phyloP scores from a whole-genome alignment of 1,140 invertebrate genomes.

The Drosophila pachea region DNA sequence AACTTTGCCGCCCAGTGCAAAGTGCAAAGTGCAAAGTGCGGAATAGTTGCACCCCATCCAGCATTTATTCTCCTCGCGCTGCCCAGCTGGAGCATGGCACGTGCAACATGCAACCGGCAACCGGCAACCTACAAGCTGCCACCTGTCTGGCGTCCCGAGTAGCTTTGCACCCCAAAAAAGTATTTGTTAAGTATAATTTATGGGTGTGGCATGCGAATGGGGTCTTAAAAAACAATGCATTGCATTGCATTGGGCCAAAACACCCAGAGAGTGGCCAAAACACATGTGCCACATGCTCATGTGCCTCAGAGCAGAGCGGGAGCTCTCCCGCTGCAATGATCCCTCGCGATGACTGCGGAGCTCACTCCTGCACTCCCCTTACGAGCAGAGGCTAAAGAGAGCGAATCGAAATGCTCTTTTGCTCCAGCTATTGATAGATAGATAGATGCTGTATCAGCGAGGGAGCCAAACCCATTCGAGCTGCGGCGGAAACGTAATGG shows the following conservation, averaged over 20 bases:
- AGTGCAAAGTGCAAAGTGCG: constrained; percentile 60
- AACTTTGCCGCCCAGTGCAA: constrained; percentile 54
- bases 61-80: constrained; percentile 4
- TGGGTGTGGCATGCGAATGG: constrained; percentile 46
- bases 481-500: too few species aligned
- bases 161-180: constrained; percentile 46
- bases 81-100: constrained; percentile 36
- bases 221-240: constrained; percentile 58
- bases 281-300: constrained; percentile 21
- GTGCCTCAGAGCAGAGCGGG: constrained; percentile 3
- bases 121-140: constrained; percentile 1
- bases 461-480: too few species aligned
- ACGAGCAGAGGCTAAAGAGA: too few species aligned
- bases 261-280: constrained; percentile 11
- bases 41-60: constrained; percentile 48
- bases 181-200: constrained; percentile 76
- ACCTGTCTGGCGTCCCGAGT: neutral
- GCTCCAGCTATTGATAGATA: too few species aligned
- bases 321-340: neutral
- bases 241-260: constrained; percentile 48
- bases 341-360: neutral
- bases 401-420: too few species aligned
- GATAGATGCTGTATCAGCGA: too few species aligned
- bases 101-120: constrained; percentile 21
- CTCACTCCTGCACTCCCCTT: too few species aligned